Evolutionary conservation across 1,140 invertebrate species (phyloP).

Genomic region (Berghia stephanieae): DNA sequence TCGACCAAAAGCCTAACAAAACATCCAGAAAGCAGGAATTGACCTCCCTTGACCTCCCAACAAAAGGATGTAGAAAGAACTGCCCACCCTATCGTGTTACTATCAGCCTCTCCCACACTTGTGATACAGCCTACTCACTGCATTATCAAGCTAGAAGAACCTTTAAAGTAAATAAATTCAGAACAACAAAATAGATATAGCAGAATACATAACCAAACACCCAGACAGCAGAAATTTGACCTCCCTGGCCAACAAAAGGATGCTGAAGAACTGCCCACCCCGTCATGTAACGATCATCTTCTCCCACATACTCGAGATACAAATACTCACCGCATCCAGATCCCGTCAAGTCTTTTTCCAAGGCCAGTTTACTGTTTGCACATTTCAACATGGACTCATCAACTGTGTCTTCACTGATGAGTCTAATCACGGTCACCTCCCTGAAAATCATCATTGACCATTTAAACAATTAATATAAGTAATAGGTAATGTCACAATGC

Average conservation of each 20-base stretch:
- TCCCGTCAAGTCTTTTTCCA: slow-evolving; percentile 88
- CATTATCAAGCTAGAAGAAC: no score
- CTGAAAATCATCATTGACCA: slow-evolving; percentile 65
- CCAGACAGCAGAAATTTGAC: background rate
- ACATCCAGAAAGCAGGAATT: background rate
- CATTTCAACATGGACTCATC: slow-evolving; percentile 92
- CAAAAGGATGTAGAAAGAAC: background rate
- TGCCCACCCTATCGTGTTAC: no score
- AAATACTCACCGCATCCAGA: background rate
- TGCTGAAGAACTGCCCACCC: background rate
- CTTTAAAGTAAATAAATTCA: background rate
- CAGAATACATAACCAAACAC: background rate
- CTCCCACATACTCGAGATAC: no score
- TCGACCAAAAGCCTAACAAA: background rate
- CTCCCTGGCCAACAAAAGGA: background rate
- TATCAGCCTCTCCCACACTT: no score
- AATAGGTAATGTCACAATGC: background rate
- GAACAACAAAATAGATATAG: background rate
- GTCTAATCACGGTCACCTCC: slow-evolving; percentile 84
- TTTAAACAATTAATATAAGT: background rate
- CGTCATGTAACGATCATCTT: no score
- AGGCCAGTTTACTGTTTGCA: slow-evolving; percentile 88
- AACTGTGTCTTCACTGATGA: slow-evolving; percentile 87
- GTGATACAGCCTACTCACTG: background rate
- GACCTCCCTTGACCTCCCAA: background rate